phyloP scores from a whole-genome alignment of 2,797 vertebrate species.

The Pseudomugil tenellus region DNA sequence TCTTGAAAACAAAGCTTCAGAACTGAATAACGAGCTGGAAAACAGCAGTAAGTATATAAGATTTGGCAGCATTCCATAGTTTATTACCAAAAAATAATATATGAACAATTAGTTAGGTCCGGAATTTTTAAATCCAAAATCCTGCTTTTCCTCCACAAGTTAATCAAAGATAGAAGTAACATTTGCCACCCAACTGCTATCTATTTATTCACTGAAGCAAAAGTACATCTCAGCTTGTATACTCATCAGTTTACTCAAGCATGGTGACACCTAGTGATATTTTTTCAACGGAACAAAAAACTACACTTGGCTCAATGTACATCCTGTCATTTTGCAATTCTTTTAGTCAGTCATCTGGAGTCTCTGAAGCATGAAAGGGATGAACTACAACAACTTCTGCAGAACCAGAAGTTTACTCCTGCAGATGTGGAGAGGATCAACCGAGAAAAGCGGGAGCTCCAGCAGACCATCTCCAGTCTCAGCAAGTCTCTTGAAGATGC shows the following conservation, averaged over 20 bases:
- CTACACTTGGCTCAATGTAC: background rate
- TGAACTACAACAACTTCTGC: conserved; percentile 85
- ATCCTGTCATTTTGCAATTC: background rate
- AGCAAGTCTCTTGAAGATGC: conserved; percentile 87
- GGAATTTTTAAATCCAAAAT: background rate
- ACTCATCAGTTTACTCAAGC: background rate
- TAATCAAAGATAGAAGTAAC: background rate
- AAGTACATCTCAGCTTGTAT: background rate
- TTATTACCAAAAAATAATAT: background rate
- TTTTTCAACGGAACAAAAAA: background rate
- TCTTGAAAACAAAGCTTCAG: conserved; percentile 83
- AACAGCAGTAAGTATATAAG: conserved; percentile 84
- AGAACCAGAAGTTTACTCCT: conserved; percentile 93
- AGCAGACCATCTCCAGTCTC: conserved; percentile 87
- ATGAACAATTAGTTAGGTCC: background rate
- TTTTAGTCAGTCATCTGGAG: conserved; percentile 86
- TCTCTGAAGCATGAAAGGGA: conserved; percentile 87
- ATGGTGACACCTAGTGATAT: background rate
- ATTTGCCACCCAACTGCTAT: background rate
- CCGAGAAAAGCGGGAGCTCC: conserved; percentile 90
- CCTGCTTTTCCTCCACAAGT: background rate
- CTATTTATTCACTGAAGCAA: background rate
- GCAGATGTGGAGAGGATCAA: conserved; percentile 95
- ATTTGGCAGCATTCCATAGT: background rate
- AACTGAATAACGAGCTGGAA: conserved; percentile 85